phyloP scores from a whole-genome alignment of 2,113 vertebrate genomes.

The Silurus meridionalis region DNA sequence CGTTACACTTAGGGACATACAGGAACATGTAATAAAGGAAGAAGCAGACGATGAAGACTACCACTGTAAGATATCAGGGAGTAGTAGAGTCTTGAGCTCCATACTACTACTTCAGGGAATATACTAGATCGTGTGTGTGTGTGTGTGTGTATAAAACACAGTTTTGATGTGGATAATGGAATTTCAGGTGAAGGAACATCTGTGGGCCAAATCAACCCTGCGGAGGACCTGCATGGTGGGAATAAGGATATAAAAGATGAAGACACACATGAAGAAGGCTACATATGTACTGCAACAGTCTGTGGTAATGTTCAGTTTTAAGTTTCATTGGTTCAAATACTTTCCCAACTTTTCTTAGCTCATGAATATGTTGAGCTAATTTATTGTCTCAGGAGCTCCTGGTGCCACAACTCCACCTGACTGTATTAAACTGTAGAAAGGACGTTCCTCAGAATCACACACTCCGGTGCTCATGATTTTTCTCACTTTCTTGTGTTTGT shows the following conservation, averaged over 20 bases:
- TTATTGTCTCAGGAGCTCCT: no score
- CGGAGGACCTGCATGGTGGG: neutral
- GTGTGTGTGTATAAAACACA: neutral
- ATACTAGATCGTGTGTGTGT: no score
- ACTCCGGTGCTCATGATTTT: no score
- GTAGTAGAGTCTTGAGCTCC: neutral
- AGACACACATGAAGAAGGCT: neutral
- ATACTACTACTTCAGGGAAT: neutral
- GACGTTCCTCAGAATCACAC: no score
- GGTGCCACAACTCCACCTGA: no score
- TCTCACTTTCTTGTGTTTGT: no score
- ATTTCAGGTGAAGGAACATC: neutral
- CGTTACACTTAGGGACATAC: neutral
- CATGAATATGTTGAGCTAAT: no score
- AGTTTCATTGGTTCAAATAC: no score
- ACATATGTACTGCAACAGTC: neutral
- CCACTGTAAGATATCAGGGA: neutral
- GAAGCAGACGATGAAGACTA: neutral
- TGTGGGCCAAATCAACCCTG: neutral
- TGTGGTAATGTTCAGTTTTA: neutral
- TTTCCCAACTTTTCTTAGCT: no score
- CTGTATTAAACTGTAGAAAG: no score
- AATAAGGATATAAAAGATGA: neutral
- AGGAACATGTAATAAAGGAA: conserved; percentile 1
- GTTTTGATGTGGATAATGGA: neutral